phyloP scores from a whole-genome alignment of 2,113 vertebrate species.

The Mustela lutreola region DNA sequence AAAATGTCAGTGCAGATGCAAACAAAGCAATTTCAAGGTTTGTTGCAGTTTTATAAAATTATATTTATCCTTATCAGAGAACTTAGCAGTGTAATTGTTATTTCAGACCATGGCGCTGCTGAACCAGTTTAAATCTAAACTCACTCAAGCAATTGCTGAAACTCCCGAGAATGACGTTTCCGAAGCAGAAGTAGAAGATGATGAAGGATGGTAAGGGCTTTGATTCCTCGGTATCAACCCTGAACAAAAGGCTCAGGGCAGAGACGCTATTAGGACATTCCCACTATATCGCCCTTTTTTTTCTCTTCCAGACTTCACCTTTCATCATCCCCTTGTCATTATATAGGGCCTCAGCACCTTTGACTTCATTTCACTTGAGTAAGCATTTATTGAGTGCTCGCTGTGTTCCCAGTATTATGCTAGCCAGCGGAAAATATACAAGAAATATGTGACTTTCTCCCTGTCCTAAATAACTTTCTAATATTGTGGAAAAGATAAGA shows the following conservation, averaged over 20 bases:
- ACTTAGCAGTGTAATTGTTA: conserved; percentile 63
- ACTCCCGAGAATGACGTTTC: conserved; percentile 91
- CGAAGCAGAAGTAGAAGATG: conserved; percentile 92
- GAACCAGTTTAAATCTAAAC: conserved; percentile 95
- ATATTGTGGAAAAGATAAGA: conserved; percentile 54
- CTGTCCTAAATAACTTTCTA: conserved; percentile 28
- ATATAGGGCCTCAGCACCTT: background rate
- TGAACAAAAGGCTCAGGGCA: background rate
- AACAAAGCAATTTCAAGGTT: background rate
- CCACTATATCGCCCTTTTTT: background rate
- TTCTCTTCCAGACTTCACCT: background rate
- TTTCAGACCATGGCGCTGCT: conserved; percentile 95
- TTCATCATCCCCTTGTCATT: background rate
- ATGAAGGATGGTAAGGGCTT: conserved; percentile 95
- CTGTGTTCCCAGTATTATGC: background rate
- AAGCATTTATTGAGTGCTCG: background rate
- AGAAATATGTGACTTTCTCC: background rate
- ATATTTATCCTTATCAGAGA: conserved; percentile 50
- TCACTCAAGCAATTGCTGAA: conserved; percentile 95
- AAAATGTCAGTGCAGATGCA: background rate
- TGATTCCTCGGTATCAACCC: conserved; percentile 19
- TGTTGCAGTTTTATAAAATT: conserved; percentile 46
- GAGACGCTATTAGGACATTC: background rate
- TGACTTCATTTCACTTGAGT: background rate
- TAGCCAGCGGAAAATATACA: background rate